phyloP scores from a whole-genome alignment of 1,140 invertebrate species.

The Mylabris phalerata region DNA sequence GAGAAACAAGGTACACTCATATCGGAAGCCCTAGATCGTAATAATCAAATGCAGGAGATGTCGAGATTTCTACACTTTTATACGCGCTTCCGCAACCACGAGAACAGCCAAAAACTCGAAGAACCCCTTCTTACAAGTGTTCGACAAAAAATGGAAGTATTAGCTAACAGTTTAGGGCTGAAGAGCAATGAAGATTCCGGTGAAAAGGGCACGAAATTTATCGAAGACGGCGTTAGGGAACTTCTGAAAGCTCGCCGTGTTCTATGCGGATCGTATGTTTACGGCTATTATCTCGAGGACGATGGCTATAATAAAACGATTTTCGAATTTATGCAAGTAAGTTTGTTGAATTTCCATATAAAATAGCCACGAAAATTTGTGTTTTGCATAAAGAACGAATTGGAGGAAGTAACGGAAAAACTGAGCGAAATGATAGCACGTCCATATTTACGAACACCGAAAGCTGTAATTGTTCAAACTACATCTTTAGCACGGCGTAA shows the following conservation, averaged over 20 bases:
- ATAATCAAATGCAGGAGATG: slow-evolving; percentile 56
- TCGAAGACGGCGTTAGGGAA: slow-evolving; percentile 60
- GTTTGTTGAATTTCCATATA: background rate
- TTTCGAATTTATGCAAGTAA: slow-evolving; percentile 67
- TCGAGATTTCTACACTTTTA: slow-evolving; percentile 64
- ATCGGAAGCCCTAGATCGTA: slow-evolving; percentile 53
- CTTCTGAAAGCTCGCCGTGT: slow-evolving; percentile 57
- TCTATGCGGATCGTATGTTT: slow-evolving; percentile 61
- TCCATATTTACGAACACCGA: slow-evolving; percentile 57
- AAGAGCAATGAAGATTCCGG: slow-evolving; percentile 38
- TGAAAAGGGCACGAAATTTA: slow-evolving; percentile 48
- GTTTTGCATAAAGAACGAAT: slow-evolving; percentile 49
- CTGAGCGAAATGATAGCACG: slow-evolving; percentile 60
- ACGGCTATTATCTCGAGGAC: slow-evolving; percentile 60
- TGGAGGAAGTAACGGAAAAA: slow-evolving; percentile 61
- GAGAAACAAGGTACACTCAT: slow-evolving; percentile 54
- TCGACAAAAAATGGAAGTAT: slow-evolving; percentile 57
- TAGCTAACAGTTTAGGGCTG: slow-evolving; percentile 44
- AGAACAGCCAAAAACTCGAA: slow-evolving; percentile 57
- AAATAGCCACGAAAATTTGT: too few species aligned
- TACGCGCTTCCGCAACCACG: slow-evolving; percentile 60
- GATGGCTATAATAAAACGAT: slow-evolving; percentile 62
- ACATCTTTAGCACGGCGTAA: slow-evolving; percentile 53
- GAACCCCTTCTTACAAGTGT: slow-evolving; percentile 55
- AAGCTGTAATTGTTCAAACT: slow-evolving; percentile 55